Base-by-base conservation (phyloP, 2,888 invertebrate genomes). In the Callosobruchus maculatus region DNA sequence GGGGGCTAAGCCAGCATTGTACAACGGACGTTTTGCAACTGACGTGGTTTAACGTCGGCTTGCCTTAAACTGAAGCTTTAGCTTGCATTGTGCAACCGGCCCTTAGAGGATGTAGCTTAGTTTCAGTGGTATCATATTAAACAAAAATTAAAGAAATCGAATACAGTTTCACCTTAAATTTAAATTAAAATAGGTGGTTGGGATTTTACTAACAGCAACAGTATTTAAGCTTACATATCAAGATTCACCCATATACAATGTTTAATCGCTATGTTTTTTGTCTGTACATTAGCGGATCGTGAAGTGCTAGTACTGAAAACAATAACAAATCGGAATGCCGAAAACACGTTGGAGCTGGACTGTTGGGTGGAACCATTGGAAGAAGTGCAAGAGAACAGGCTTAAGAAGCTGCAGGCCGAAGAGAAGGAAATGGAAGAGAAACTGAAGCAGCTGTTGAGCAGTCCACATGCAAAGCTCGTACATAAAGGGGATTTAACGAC, bases 301-400 rank as follows among this genome's bases (percentile, higher is more conserved):
- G 86, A 86, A 75, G 85, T 86, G 18, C 78, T 86, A 9, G 86
- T 86, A 21, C 77, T 87, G 70, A 85, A 85, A 81, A 80, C 75
- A 13, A 82, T 85, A 21, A 81, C 80, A 4, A 82, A 82, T 72
- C 80, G 81, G n/a, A 77, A 81, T 76, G 81, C 79, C 9, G 85
- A 85, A 72, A 84, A 84, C 75, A 81, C 90, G 0, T 85, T 93
- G 71, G 90, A 92, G 75, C 88, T 95, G 83, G 93, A 94, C 79
- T 93, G 92, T 82, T 92, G 90, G 89, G 91, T 92, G 67, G 95
- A 95, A 76, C 92, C 92, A 69, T 87, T 94, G 0, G 91, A 92
- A 0, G 90, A 92, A 72, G 78, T 80, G 7, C 82, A 82, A 26
- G 78, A 77, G 70, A 74, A 77, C 18, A 74, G 78, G 18, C 90